Percentiles rank a stretch among this genome's conserved stretches.
Evolutionary conservation across 2,888 invertebrate species (phyloP).

Genomic region (Acronicta alni): DNA sequence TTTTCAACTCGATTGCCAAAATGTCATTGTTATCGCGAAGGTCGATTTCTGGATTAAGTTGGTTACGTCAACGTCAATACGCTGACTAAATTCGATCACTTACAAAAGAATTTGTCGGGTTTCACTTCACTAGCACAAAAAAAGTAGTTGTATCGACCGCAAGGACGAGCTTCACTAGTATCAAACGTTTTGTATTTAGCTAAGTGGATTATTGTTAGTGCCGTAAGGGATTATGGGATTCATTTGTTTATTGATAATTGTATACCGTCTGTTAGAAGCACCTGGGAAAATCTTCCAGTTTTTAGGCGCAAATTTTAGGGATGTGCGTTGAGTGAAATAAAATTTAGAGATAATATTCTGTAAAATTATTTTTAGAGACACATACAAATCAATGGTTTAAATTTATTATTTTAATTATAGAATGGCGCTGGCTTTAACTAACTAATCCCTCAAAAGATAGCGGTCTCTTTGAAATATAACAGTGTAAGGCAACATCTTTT

Average conservation of each 20-base stretch:
- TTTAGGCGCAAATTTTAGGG: no score
- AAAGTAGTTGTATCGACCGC: slow-evolving; percentile 60
- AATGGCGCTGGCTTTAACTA: no score
- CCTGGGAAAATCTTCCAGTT: no score
- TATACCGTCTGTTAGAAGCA: no score
- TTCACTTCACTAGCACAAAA: slow-evolving; percentile 70
- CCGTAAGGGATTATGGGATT: slow-evolving; percentile 21
- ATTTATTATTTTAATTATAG: no score
- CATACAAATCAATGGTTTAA: no score
- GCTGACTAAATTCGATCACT: slow-evolving; percentile 63
- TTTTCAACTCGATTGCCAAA: slow-evolving; percentile 16
- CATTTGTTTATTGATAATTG: neutral
- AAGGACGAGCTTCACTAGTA: slow-evolving; percentile 70
- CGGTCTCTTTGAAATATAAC: no score
- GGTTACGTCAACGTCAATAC: slow-evolving; percentile 68
- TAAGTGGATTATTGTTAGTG: slow-evolving; percentile 35
- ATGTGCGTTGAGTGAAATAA: no score
- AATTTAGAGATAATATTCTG: no score
- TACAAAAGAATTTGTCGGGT: slow-evolving; percentile 73
- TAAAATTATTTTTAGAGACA: no score
- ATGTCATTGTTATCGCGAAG: slow-evolving; percentile 30
- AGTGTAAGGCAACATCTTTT: no score
- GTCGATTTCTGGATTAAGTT: slow-evolving; percentile 60
- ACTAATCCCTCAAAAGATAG: no score
- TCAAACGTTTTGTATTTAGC: slow-evolving; percentile 54